These are phyloP conservation scores for Lepisosteus osseus DNA, from an alignment of 2,113 vertebrate genomes.

Conservation along the genomic window DNA sequence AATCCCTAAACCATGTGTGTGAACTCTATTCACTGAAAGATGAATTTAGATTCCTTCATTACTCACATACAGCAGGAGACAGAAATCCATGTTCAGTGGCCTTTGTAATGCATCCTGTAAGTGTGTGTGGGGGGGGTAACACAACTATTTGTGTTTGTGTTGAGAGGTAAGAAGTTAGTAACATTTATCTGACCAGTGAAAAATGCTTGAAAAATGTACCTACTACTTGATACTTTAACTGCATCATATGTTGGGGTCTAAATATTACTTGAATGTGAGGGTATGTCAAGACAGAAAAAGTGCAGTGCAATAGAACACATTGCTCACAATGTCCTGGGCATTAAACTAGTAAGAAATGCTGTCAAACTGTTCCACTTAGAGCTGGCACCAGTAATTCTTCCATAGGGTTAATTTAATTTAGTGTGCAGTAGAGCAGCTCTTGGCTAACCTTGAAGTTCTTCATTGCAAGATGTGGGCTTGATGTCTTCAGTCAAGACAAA, in stretches of 20 bases:
- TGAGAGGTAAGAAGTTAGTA: background rate
- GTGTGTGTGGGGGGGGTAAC: background rate
- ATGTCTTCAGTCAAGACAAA: too few species aligned
- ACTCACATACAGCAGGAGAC: background rate
- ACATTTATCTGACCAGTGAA: background rate
- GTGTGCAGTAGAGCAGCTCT: too few species aligned
- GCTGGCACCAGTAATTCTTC: too few species aligned
- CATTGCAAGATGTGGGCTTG: too few species aligned
- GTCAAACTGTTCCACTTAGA: too few species aligned
- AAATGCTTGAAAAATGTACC: background rate
- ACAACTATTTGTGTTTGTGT: background rate
- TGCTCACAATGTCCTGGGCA: too few species aligned
- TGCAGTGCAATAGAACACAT: background rate
- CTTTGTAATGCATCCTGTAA: background rate
- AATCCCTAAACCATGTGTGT: too few species aligned
- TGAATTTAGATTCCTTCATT: background rate
- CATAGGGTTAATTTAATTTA: too few species aligned
- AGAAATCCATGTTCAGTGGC: background rate
- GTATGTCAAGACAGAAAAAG: background rate
- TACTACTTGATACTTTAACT: background rate
- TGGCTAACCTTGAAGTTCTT: too few species aligned
- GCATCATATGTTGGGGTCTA: background rate
- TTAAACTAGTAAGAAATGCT: too few species aligned
- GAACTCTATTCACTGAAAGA: background rate
- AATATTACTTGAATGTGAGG: background rate